Evolutionary conservation across 2,797 vertebrate genomes (phyloP), one percentile per base, ranked within the genome.

Genomic region (Knipowitschia caucasica): DNA sequence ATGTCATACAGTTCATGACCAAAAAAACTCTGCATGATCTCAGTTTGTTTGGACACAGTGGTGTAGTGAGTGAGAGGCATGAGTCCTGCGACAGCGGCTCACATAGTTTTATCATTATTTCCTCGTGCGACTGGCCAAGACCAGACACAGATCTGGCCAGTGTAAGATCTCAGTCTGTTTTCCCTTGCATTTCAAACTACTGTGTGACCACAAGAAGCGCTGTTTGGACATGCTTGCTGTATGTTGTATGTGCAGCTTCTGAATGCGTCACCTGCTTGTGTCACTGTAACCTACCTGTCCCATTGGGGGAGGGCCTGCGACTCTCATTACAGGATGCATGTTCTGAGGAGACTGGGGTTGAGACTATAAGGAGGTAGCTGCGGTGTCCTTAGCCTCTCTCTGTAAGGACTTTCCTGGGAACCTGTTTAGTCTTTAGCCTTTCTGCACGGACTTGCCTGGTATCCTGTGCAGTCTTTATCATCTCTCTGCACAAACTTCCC

Each of bases 241-340:
- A 38, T 17, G n/a, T 18, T 43, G 8, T 42, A 43, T 25, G 40
- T 43, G 64, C 65, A 77, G 70, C 77, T 81, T 62, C 45, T 86
- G 80, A 78, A 81, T 69, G 73, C 77, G 77, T 75, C 68, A 81
- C 77, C 82, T 86, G 81, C 76, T 70, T 62, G 72, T 78, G 67
- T 81, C 83, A 71, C 68, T 85, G 78, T 79, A 69, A 82, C 76
- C 69, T 83, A 73, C 69, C 83, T 87, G 80, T 85, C 75, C n/a
- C n/a, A n/a, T n/a, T n/a, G 64, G 75, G 82, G 76, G 78, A 79
- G 83, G 74, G 78, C 56, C 74, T 62, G 64, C 75, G 77, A 88
- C 88, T 93, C 89, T 86, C 81, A 86, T 92, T 90, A 92, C 90
- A 87, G 75, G 76, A 87, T 79, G 89, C 88, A 89, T 88, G 86